These are phyloP conservation scores for Clivina fossor DNA, from an alignment of 2,888 invertebrate genomes.

Conservation along the genomic window DNA sequence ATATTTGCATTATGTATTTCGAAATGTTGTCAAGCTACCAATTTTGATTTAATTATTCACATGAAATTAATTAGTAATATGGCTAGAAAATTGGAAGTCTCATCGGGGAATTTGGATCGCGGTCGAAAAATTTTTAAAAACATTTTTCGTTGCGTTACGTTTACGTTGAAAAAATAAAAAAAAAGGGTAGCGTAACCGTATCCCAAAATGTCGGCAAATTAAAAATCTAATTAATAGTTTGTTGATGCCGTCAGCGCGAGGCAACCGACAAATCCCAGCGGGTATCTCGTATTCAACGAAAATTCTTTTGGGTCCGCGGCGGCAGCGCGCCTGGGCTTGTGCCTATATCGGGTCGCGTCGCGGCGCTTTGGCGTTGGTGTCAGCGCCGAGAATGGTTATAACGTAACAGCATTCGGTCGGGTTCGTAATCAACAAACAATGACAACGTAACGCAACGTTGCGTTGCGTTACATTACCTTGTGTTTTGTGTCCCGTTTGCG, in stretches of 20 bases:
- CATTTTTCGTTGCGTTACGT: slow-evolving; percentile 8
- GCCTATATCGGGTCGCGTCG: too few relatives aligned
- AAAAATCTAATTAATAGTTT: slow-evolving; percentile 28
- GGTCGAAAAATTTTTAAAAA: slow-evolving; percentile 17
- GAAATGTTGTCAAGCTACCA: too few relatives aligned
- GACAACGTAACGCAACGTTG: slow-evolving; percentile 6
- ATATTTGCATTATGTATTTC: too few relatives aligned
- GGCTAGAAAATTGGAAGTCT: slow-evolving; percentile 6
- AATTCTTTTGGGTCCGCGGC: slow-evolving; percentile 16
- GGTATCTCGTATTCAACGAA: slow-evolving; percentile 21
- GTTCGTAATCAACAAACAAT: slow-evolving; percentile 21
- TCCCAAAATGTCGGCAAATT: slow-evolving; percentile 22
- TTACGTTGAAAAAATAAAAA: too few relatives aligned
- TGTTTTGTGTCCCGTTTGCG: too few relatives aligned
- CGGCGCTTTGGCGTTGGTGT: too few relatives aligned
- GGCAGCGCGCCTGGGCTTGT: slow-evolving; percentile 1
- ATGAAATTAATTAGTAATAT: slow-evolving; percentile 16
- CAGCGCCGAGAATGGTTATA: too few relatives aligned
- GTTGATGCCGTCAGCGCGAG: slow-evolving; percentile 6
- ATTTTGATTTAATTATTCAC: too few relatives aligned
- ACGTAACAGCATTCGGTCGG: slow-evolving; percentile 17
- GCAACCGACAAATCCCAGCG: slow-evolving; percentile 13
- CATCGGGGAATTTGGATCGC: background rate
- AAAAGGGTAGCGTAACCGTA: slow-evolving; percentile 20
- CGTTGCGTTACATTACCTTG: background rate